phyloP scores from a whole-genome alignment of 2,113 vertebrate genomes.

The Chinchilla lanigera region DNA sequence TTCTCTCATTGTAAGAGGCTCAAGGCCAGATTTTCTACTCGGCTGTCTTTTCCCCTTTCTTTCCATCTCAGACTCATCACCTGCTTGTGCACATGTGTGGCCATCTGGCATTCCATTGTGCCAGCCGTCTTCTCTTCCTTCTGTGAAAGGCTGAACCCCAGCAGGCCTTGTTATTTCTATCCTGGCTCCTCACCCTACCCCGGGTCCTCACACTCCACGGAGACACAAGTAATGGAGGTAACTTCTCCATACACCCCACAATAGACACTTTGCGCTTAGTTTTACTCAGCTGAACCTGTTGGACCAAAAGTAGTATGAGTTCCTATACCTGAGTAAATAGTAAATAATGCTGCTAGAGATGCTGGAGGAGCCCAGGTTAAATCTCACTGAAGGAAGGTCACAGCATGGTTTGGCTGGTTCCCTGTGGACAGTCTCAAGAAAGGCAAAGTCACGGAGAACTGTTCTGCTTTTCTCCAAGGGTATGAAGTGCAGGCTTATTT shows the following conservation, averaged over 20 bases:
- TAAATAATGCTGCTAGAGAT: conserved; percentile 41
- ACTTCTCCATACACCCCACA: not conserved
- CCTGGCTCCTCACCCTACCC: not conserved
- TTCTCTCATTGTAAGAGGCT: not conserved
- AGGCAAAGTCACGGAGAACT: not conserved
- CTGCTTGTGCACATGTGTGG: not conserved
- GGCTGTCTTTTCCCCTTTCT: not conserved
- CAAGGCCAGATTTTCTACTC: not conserved
- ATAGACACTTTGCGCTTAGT: not conserved
- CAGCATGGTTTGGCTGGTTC: not conserved
- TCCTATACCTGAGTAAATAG: conserved; percentile 16
- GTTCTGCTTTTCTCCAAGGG: not conserved
- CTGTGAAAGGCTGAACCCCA: not conserved
- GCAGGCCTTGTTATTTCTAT: not conserved
- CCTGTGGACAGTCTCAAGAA: conserved; percentile 8
- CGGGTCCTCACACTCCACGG: not conserved
- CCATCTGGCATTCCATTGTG: not conserved
- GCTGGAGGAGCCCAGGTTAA: conserved; percentile 37
- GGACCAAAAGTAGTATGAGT: not conserved
- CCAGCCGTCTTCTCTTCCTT: not conserved
- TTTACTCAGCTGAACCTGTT: not conserved
- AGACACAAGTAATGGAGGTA: not conserved
- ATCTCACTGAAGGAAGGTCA: conserved; percentile 2
- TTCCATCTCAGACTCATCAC: not conserved
- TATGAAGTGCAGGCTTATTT: not conserved